Evolutionary conservation across 2,888 invertebrate genomes (phyloP).

Genomic region (Cephus runcator): DNA sequence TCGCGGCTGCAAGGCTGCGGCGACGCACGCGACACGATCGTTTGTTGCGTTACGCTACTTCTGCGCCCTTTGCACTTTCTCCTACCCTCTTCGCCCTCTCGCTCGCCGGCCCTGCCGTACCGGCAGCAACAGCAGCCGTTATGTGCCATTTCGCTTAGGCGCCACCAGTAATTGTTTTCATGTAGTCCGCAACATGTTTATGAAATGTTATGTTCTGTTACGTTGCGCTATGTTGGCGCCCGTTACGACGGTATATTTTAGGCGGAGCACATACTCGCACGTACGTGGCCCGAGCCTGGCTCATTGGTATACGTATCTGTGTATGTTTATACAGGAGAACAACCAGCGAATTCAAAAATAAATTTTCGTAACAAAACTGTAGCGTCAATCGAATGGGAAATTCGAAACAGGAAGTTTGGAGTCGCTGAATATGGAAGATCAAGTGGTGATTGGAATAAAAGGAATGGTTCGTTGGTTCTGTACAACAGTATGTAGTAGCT

Average conservation of each 20-base stretch:
- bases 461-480: too few species aligned
- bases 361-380: too few species aligned
- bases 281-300: too few species aligned
- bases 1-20: conserved; percentile 30
- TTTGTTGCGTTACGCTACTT: conserved; percentile 13
- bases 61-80: conserved; percentile 11
- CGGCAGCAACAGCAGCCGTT: background rate
- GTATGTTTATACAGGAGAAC: too few species aligned
- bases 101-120: background rate
- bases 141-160: too few species aligned
- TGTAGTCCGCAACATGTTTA: conserved; percentile 29
- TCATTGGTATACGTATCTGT: too few species aligned
- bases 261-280: background rate
- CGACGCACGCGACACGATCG: conserved; percentile 32
- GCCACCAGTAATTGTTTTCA: conserved; percentile 29
- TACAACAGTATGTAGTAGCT: too few species aligned
- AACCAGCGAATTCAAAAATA: too few species aligned
- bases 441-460: too few species aligned
- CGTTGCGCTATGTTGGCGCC: background rate
- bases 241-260: background rate
- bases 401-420: too few species aligned
- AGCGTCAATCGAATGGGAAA: too few species aligned
- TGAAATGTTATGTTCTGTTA: conserved; percentile 9
- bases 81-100: background rate
- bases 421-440: too few species aligned